These are phyloP conservation scores for Coilia nasus DNA, from an alignment of 2,797 vertebrate genomes.

Conservation along the genomic window DNA sequence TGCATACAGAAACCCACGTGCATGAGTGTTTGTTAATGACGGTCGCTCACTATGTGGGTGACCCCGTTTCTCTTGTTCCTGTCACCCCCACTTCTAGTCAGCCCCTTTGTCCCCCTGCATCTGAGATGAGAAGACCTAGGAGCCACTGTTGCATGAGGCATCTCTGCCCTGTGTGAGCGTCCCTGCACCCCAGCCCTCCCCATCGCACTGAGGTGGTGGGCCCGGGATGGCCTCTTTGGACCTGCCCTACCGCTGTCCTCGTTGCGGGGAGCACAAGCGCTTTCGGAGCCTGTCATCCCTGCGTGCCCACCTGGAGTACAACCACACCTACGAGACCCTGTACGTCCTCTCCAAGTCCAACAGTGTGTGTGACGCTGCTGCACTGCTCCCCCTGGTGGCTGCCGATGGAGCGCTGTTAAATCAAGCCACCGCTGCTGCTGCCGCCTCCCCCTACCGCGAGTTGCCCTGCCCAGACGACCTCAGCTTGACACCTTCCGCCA, in stretches of 20 bases:
- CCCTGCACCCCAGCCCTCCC: constrained; percentile 39
- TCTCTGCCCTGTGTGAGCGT: constrained; percentile 65
- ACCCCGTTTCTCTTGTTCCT: not conserved
- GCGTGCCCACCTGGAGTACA: constrained; percentile 97
- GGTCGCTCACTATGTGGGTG: constrained; percentile 29
- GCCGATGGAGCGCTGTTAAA: constrained; percentile 82
- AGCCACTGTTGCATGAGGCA: constrained; percentile 40
- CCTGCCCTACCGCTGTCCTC: constrained; percentile 97
- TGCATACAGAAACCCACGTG: constrained; percentile 22
- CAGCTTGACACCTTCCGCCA: constrained; percentile 77
- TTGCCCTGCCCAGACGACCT: constrained; percentile 90
- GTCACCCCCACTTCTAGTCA: not conserved
- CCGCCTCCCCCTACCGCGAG: constrained; percentile 84
- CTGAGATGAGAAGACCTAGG: constrained; percentile 70
- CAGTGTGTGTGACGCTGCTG: constrained; percentile 92
- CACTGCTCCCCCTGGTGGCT: constrained; percentile 86
- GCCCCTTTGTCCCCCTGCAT: constrained; percentile 35
- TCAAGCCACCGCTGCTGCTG: constrained; percentile 65
- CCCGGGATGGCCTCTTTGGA: constrained; percentile 97
- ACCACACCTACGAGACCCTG: constrained; percentile 98
- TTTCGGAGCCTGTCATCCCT: constrained; percentile 97
- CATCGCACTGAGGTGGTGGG: constrained; percentile 60
- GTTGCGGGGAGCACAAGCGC: constrained; percentile 98
- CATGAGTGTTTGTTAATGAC: not conserved
- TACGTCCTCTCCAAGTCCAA: constrained; percentile 98